A percentile compares a stretch with the other conserved stretches of the same genome.
phyloP scores from a whole-genome alignment of 2,113 vertebrate species.

The Rhea americana region DNA sequence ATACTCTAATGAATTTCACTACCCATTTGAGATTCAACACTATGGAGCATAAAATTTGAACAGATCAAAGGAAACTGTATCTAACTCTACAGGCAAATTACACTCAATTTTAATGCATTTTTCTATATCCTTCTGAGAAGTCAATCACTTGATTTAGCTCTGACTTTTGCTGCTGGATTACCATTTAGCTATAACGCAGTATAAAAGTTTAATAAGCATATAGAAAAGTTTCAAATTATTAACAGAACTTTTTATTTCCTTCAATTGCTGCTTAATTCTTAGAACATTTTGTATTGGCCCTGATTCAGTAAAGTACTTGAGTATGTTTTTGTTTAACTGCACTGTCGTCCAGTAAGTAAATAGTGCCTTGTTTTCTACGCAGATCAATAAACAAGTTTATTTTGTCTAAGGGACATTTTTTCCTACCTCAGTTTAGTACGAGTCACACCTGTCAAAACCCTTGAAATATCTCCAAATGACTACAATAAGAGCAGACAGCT shows the following conservation, averaged over 20 bases:
- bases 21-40: neutral
- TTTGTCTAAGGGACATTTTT: neutral
- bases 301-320: neutral
- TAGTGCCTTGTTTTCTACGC: neutral
- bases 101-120: neutral
- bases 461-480: neutral
- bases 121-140: neutral
- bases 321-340: neutral
- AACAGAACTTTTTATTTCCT: neutral
- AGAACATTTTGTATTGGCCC: neutral
- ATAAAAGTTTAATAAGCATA: neutral
- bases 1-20: neutral
- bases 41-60: neutral
- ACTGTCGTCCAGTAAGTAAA: neutral
- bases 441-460: neutral
- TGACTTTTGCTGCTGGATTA: neutral
- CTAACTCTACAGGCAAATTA: neutral
- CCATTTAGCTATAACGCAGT: neutral
- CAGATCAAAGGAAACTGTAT: neutral
- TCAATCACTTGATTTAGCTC: neutral
- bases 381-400: neutral
- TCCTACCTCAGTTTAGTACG: neutral
- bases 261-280: neutral
- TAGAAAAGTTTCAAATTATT: neutral
- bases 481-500: neutral